phyloP scores from a whole-genome alignment of 1,140 invertebrate species.

The Limonius californicus region DNA sequence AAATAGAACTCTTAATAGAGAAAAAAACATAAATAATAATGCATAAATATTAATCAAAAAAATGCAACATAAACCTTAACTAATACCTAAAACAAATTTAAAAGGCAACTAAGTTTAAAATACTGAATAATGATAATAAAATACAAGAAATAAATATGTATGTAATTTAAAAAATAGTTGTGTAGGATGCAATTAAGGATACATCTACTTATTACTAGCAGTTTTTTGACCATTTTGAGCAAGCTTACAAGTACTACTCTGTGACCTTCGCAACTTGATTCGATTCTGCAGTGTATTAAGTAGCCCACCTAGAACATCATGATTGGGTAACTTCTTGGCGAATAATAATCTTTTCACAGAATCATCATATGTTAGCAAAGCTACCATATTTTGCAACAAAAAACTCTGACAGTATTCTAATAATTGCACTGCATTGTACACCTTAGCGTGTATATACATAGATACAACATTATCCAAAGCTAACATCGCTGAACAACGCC shows the following conservation, averaged over 20 bases:
- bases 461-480: slow-evolving; percentile 86
- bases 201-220: not conserved
- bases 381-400: slow-evolving; percentile 88
- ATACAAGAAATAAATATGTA: too few species aligned
- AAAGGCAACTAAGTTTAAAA: too few species aligned
- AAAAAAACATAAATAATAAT: too few species aligned
- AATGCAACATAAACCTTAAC: too few species aligned
- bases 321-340: slow-evolving; percentile 84
- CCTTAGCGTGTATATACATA: slow-evolving; percentile 91
- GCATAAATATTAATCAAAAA: too few species aligned
- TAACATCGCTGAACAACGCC: slow-evolving; percentile 76
- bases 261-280: slow-evolving; percentile 59
- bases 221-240: not conserved
- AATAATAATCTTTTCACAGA: slow-evolving; percentile 84
- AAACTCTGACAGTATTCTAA: slow-evolving; percentile 87
- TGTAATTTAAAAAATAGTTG: too few species aligned
- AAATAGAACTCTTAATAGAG: too few species aligned
- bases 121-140: too few species aligned
- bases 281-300: slow-evolving; percentile 74
- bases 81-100: too few species aligned
- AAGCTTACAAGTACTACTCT: slow-evolving; percentile 20
- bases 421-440: slow-evolving; percentile 81
- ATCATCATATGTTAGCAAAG: slow-evolving; percentile 85
- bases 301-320: slow-evolving; percentile 81
- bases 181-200: not conserved